Evolutionary conservation across 2,797 vertebrate genomes (phyloP), one percentile per base, ranked within the genome.

Genomic region (Crocodylus rhombifer): DNA sequence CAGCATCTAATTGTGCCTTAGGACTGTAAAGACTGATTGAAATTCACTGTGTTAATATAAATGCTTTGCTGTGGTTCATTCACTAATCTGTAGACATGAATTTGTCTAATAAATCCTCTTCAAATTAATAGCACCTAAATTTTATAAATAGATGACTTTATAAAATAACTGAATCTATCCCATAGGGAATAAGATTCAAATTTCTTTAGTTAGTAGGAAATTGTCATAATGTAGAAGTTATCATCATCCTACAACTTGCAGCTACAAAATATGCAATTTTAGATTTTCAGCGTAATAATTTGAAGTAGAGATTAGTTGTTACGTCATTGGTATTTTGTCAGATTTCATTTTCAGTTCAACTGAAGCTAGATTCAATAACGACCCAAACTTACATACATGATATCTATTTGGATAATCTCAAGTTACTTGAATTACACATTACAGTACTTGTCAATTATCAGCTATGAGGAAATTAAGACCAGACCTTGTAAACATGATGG

Each of bases 321-420:
- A 16, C 51, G 74, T 81, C 30, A 25, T 12, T 51, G 25, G 30
- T 36, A 65, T 86, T 89, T 87, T 86, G 25, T 28, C 73, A 56
- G 30, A 78, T 87, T 81, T 93, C n/a, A 82, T 80, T 92, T 88
- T 61, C 67, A 92, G 26, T 91, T 74, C 26, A 17, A 55, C 21
- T 84, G 33, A 23, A 90, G 25, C 20, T 67, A 88, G 26, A 18
- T 71, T 76, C n/a, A 67, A 17, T 13, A 69, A 88, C 64, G 15
- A 80, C 61, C 13, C 73, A 80, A 13, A 21, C 7, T 84, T 80
- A 76, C 1, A 3, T 63, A 82, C 9, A 26, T 28, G 75, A 8
- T 23, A 80, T n/a, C 62, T 86, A 17, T 57, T 60, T 77, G 83
- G 89, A 65, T 87, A 81, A 69, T 76, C 84, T n/a, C 30, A 84